Percentiles rank a stretch among this genome's conserved stretches.
phyloP scores from a whole-genome alignment of 1,140 invertebrate species.

The Cataglyphis hispanica region DNA sequence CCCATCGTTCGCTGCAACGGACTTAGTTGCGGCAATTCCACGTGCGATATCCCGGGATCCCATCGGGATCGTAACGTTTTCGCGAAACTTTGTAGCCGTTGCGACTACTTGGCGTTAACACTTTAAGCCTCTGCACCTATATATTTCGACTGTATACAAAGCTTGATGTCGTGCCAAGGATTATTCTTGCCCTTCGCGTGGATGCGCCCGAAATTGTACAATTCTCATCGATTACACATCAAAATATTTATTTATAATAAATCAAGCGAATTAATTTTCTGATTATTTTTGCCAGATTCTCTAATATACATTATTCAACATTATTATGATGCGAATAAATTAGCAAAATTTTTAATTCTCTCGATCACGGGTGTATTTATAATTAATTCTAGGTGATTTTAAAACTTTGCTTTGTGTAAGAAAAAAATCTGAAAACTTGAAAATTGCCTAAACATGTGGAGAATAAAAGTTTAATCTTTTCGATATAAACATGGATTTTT shows the following conservation, averaged over 20 bases:
- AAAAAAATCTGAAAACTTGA: neutral
- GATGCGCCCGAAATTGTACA: neutral
- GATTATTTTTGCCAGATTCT: neutral
- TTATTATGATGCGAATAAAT: too few species aligned
- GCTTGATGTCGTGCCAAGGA: neutral
- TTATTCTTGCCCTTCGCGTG: neutral
- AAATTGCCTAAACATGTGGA: neutral
- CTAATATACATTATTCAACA: neutral
- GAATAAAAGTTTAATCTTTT: neutral
- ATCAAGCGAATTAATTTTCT: neutral
- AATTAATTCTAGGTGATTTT: neutral
- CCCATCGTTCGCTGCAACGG: constrained; percentile 11
- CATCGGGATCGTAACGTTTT: constrained; percentile 8
- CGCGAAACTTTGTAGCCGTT: constrained; percentile 21
- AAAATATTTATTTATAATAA: neutral
- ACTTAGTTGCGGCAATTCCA: constrained; percentile 30
- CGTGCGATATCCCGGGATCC: neutral
- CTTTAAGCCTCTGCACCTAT: constrained; percentile 27
- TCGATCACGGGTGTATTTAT: neutral
- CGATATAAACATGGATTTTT: neutral
- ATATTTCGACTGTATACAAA: neutral
- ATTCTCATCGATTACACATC: neutral
- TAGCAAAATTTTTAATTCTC: constrained; percentile 1
- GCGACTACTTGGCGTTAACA: neutral
- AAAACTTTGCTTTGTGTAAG: neutral